phyloP scores from a whole-genome alignment of 2,797 vertebrate genomes.

The Sebastes matsubarae region DNA sequence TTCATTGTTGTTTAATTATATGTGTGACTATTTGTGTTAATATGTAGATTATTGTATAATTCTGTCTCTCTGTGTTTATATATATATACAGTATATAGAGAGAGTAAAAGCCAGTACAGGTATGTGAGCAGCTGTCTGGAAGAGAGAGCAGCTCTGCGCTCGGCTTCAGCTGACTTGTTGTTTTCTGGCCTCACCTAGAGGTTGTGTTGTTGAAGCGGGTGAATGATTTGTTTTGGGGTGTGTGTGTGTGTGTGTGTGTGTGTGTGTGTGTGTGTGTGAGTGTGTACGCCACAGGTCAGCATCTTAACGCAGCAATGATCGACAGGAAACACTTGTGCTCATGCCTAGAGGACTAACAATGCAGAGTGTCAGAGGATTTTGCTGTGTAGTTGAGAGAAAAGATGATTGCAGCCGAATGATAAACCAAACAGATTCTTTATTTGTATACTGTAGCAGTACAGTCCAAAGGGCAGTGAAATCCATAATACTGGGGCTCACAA shows the following conservation, averaged over 20 bases:
- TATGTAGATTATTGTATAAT: too few relatives aligned
- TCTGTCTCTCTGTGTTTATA: too few relatives aligned
- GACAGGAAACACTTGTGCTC: conserved; percentile 40
- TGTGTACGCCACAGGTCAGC: conserved; percentile 51
- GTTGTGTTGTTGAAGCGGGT: conserved; percentile 39
- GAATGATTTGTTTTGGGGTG: conserved; percentile 54
- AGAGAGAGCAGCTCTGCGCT: not conserved
- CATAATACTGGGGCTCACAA: not conserved
- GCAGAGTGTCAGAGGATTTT: conserved; percentile 4
- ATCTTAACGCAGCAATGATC: conserved; percentile 30
- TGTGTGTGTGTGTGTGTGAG: not conserved
- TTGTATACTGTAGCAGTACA: not conserved
- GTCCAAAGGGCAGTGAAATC: not conserved
- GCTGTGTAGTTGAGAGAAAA: not conserved
- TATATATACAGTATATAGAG: not conserved
- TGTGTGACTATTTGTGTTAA: too few relatives aligned
- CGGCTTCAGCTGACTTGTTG: conserved; percentile 28
- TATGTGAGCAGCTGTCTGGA: not conserved
- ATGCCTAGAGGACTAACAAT: conserved; percentile 15
- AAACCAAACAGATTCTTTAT: not conserved
- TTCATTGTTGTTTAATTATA: too few relatives aligned
- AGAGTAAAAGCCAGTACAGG: not conserved
- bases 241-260: not conserved
- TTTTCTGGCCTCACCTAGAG: conserved; percentile 45
- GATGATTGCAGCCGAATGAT: conserved; percentile 13